Evolutionary conservation across 1,140 invertebrate genomes (phyloP).

Genomic region (Drosophila micromelanica): DNA sequence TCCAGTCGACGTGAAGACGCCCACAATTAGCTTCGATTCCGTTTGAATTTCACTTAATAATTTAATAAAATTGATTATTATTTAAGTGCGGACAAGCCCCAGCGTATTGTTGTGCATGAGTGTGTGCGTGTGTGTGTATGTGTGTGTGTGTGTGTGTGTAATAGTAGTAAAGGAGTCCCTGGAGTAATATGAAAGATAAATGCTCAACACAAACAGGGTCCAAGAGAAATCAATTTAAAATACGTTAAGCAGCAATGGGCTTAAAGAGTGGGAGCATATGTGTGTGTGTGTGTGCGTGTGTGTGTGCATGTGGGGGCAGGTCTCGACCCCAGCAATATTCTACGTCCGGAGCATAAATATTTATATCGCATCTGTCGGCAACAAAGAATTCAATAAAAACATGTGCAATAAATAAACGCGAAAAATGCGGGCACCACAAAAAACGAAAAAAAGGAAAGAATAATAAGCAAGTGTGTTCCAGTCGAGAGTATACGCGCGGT

Average conservation of each 20-base stretch:
- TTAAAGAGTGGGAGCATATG: conserved; percentile 4
- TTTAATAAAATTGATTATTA: conserved; percentile 82
- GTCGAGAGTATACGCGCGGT: neutral
- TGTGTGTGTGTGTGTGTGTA: neutral
- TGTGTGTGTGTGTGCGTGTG: neutral
- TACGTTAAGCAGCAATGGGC: conserved; percentile 47
- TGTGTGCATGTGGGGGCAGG: neutral
- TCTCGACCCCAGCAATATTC: conserved; percentile 58
- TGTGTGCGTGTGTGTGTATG: conserved; percentile 23
- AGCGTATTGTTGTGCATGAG: neutral
- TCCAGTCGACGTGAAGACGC: conserved; percentile 12
- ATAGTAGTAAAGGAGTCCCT: conserved; percentile 49
- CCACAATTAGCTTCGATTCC: conserved; percentile 61
- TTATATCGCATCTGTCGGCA: conserved; percentile 64
- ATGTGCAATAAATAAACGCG: conserved; percentile 77
- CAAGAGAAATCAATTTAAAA: conserved; percentile 77
- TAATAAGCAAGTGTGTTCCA: neutral
- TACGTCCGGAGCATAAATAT: conserved; percentile 72
- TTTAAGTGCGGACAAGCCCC: conserved; percentile 75
- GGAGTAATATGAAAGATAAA: conserved; percentile 56
- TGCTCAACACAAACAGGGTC: conserved; percentile 30
- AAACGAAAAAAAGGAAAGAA: conserved; percentile 1
- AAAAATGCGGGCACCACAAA: conserved; percentile 35
- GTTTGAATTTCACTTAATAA: conserved; percentile 61
- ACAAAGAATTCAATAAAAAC: conserved; percentile 79